A percentile compares a stretch with the other conserved stretches of the same genome.
Evolutionary conservation across 2,113 vertebrate species (phyloP).

Genomic region (Notechis scutatus): DNA sequence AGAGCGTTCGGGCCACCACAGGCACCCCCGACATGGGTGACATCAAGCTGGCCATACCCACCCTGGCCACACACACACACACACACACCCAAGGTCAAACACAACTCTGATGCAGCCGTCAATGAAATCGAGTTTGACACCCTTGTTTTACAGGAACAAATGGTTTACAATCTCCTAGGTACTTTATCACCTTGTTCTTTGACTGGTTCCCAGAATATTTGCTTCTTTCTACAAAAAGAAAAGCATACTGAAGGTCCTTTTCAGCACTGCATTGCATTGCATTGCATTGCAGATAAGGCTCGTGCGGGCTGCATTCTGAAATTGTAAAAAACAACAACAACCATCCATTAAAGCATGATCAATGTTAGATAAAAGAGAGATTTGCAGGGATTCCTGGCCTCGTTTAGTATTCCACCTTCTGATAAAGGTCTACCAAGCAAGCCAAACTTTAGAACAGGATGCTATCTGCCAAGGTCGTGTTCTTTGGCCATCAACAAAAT

Average conservation of each 20-base stretch:
- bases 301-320: neutral
- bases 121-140: no score
- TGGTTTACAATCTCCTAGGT: neutral
- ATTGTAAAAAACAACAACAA: neutral
- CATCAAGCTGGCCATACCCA: no score
- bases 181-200: neutral
- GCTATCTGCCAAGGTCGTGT: slow-evolving; percentile 3
- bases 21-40: no score
- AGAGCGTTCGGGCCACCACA: no score
- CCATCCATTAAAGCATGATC: neutral
- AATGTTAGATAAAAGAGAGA: neutral
- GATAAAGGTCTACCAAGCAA: neutral
- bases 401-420: neutral
- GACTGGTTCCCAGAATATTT: neutral
- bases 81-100: no score
- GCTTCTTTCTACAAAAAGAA: neutral
- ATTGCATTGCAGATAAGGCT: neutral
- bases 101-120: no score
- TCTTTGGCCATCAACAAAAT: neutral
- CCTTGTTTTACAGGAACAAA: neutral
- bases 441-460: neutral
- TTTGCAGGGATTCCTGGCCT: neutral
- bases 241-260: neutral
- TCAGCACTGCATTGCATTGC: neutral
- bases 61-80: no score